phyloP scores from a whole-genome alignment of 1,140 invertebrate species.

The Araneus ventricosus region DNA sequence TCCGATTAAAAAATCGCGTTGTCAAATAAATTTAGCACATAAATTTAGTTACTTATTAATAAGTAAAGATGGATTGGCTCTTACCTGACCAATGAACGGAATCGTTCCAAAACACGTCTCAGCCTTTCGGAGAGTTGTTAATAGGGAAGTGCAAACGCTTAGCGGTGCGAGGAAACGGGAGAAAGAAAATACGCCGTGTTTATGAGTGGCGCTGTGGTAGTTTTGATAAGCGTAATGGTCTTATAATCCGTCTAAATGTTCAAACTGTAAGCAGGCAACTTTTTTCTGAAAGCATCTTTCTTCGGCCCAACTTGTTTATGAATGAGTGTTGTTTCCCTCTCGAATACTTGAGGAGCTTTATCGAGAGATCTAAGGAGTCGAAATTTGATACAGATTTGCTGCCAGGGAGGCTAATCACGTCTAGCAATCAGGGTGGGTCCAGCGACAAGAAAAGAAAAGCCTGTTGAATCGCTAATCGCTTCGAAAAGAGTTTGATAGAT shows the following conservation, averaged over 20 bases:
- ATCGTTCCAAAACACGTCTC: conserved; percentile 11
- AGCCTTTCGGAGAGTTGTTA: not conserved
- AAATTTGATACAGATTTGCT: conserved; percentile 17
- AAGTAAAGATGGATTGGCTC: not conserved
- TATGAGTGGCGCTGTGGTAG: conserved; percentile 16
- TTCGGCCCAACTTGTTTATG: conserved; percentile 10
- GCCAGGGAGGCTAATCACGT: conserved; percentile 23
- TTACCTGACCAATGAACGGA: not conserved
- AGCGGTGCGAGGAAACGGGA: not conserved
- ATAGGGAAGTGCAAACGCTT: conserved; percentile 25
- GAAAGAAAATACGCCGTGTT: not conserved
- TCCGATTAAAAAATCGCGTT: too few species aligned
- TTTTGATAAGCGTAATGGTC: conserved; percentile 14
- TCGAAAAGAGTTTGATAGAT: not conserved
- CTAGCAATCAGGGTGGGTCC: conserved; percentile 15
- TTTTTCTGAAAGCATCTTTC: conserved; percentile 26
- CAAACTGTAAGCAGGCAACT: not conserved
- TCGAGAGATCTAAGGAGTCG: not conserved
- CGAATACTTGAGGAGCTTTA: not conserved
- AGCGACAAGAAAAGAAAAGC: not conserved
- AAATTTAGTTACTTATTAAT: too few species aligned
- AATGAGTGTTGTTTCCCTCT: conserved; percentile 9
- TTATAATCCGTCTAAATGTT: conserved; percentile 7
- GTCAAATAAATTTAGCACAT: too few species aligned
- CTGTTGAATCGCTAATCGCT: not conserved